These are phyloP conservation scores for Cheilosia impressa DNA, from an alignment of 2,888 invertebrate genomes.

Conservation along the genomic window DNA sequence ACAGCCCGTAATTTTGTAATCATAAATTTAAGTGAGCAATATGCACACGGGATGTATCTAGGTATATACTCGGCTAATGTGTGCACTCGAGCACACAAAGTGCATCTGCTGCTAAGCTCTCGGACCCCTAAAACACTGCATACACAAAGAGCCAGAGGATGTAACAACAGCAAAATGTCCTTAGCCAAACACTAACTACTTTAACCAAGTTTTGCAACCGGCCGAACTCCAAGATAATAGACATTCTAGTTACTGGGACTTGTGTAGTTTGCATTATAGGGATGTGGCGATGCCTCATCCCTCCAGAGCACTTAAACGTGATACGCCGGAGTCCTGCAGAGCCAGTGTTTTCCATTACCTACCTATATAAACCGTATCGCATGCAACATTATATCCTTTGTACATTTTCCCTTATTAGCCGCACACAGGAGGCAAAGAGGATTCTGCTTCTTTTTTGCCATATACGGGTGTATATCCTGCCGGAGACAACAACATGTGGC, in stretches of 20 bases:
- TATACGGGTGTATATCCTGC: background rate
- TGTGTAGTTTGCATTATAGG: slow-evolving; percentile 50
- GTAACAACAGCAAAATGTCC: slow-evolving; percentile 54
- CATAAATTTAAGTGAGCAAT: slow-evolving; percentile 10
- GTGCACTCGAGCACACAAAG: slow-evolving; percentile 16
- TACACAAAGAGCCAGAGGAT: background rate
- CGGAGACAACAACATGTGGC: slow-evolving; percentile 52
- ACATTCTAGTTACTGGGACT: slow-evolving; percentile 33
- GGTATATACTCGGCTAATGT: slow-evolving; percentile 5
- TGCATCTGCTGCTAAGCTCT: slow-evolving; percentile 16
- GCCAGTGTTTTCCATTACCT: background rate
- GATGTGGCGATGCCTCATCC: slow-evolving; percentile 7
- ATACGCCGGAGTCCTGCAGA: slow-evolving; percentile 9
- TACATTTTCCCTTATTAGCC: slow-evolving; percentile 36
- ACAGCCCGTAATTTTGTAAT: background rate
- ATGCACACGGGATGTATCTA: background rate
- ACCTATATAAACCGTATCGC: background rate
- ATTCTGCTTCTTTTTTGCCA: background rate
- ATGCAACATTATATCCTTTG: slow-evolving; percentile 40
- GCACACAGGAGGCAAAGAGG: background rate
- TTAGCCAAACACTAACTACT: slow-evolving; percentile 39
- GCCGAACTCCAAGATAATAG: slow-evolving; percentile 49
- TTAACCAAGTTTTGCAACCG: slow-evolving; percentile 34
- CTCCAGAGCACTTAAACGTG: slow-evolving; percentile 9
- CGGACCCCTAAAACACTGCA: background rate